Conservation (phyloP, 2,888 invertebrate genomes). For the Platerodrilus igneus region DNA sequence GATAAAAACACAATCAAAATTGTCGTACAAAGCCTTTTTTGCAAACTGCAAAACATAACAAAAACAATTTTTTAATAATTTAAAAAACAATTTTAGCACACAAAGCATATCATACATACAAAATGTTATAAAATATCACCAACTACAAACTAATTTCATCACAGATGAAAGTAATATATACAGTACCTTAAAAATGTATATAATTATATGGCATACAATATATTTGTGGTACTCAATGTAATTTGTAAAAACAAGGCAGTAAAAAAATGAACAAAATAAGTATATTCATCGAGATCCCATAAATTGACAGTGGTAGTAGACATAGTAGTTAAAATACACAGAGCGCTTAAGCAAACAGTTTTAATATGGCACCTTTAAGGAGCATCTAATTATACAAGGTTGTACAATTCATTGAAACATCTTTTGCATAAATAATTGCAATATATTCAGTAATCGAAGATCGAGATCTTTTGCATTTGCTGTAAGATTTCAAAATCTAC, state of each 20-base stretch:
- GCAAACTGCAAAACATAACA: slow-evolving; percentile 9
- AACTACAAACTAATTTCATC: slow-evolving; percentile 29
- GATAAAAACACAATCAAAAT: slow-evolving; percentile 7
- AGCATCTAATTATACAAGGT: slow-evolving; percentile 6
- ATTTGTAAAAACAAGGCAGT: neutral
- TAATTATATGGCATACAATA: slow-evolving; percentile 22
- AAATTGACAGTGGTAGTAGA: too few relatives aligned
- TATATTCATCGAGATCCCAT: neutral
- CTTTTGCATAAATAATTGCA: too few relatives aligned
- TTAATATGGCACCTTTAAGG: slow-evolving; percentile 7
- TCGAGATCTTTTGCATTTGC: too few relatives aligned
- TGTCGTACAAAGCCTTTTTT: neutral
- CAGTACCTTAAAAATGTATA: slow-evolving; percentile 13
- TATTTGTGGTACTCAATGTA: slow-evolving; percentile 15
- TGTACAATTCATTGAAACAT: too few relatives aligned
- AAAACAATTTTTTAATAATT: slow-evolving; percentile 10
- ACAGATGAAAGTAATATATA: slow-evolving; percentile 32
- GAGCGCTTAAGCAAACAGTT: too few relatives aligned
- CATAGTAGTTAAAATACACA: too few relatives aligned
- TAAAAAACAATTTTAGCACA: slow-evolving; percentile 5
- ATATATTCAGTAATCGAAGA: too few relatives aligned
- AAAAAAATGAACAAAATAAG: slow-evolving; percentile 1
- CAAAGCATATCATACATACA: slow-evolving; percentile 5
- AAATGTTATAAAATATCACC: neutral
- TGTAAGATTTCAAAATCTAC: too few relatives aligned